Percentiles rank a stretch among this genome's conserved stretches.
These are phyloP conservation scores for Tetrax tetrax DNA, from an alignment of 2,113 vertebrate genomes.

Conservation along the genomic window DNA sequence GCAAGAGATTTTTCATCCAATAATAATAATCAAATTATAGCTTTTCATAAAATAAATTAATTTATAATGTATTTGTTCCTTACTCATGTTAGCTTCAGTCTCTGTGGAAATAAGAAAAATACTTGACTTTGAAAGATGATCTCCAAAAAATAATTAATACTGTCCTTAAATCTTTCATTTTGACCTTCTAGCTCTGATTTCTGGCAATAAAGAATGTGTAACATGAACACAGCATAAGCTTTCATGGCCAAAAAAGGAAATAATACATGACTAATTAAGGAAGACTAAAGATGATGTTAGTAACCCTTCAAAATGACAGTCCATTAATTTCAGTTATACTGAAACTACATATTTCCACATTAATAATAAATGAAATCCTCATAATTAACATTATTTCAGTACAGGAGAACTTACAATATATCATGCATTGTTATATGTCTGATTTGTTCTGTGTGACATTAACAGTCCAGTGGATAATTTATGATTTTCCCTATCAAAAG, in stretches of 20 bases:
- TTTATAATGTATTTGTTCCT: background rate
- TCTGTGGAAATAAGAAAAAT: background rate
- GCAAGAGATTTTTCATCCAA: background rate
- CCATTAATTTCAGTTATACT: constrained; percentile 39
- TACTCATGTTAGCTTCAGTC: background rate
- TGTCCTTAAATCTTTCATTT: background rate
- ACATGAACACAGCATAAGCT: background rate
- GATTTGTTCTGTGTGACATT: constrained; percentile 15
- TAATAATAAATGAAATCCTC: constrained; percentile 52
- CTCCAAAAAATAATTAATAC: background rate
- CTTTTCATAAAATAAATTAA: background rate
- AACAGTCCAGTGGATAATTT: background rate
- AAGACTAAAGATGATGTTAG: constrained; percentile 22
- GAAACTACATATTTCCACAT: background rate
- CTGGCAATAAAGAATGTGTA: background rate
- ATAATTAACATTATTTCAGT: constrained; percentile 51
- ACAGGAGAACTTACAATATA: background rate
- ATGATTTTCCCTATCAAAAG: background rate
- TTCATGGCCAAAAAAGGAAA: constrained; percentile 12
- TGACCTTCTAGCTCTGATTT: constrained; percentile 9
- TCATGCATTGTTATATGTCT: constrained; percentile 7
- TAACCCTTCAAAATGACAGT: constrained; percentile 53
- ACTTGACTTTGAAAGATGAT: background rate
- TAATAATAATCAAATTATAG: background rate
- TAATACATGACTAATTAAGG: constrained; percentile 47